These are phyloP conservation scores for Dromas ardeola DNA, from an alignment of 2,113 vertebrate genomes.

Conservation along the genomic window DNA sequence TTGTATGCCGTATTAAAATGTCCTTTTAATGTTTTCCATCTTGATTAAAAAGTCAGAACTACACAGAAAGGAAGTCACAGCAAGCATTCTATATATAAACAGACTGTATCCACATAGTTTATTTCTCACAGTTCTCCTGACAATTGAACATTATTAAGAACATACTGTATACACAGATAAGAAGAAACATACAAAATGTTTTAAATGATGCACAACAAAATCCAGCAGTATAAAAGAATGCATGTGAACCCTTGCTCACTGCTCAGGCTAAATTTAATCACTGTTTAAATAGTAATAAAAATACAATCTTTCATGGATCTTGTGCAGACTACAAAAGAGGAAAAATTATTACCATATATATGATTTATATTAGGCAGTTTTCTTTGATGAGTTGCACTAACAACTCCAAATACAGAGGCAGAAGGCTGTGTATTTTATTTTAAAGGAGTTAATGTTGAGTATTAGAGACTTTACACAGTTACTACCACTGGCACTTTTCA, in stretches of 20 bases:
- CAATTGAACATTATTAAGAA: slow-evolving; percentile 98
- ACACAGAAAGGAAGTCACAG: slow-evolving; percentile 78
- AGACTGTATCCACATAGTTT: slow-evolving; percentile 97
- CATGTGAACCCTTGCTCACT: slow-evolving; percentile 85
- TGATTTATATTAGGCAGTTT: slow-evolving; percentile 86
- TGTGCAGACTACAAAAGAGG: slow-evolving; percentile 91
- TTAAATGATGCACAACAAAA: slow-evolving; percentile 98
- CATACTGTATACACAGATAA: slow-evolving; percentile 99
- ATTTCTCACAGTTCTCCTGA: slow-evolving; percentile 99
- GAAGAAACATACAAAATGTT: slow-evolving; percentile 96
- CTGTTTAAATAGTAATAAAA: slow-evolving; percentile 99
- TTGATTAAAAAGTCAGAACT: slow-evolving; percentile 34
- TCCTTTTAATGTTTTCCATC: slow-evolving; percentile 25
- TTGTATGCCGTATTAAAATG: neutral
- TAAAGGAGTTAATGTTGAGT: slow-evolving; percentile 81
- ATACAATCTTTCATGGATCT: slow-evolving; percentile 98
- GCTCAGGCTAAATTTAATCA: slow-evolving; percentile 87
- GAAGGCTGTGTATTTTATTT: slow-evolving; percentile 82
- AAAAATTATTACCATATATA: slow-evolving; percentile 86
- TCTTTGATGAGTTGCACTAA: slow-evolving; percentile 81
- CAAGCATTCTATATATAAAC: slow-evolving; percentile 86
- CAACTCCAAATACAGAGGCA: slow-evolving; percentile 82
- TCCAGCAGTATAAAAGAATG: slow-evolving; percentile 95
- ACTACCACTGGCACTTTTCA: slow-evolving; percentile 97
- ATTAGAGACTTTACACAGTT: slow-evolving; percentile 92